Evolutionary conservation across 2,797 vertebrate genomes (phyloP).

Genomic region (Hoplostethus mediterraneus): DNA sequence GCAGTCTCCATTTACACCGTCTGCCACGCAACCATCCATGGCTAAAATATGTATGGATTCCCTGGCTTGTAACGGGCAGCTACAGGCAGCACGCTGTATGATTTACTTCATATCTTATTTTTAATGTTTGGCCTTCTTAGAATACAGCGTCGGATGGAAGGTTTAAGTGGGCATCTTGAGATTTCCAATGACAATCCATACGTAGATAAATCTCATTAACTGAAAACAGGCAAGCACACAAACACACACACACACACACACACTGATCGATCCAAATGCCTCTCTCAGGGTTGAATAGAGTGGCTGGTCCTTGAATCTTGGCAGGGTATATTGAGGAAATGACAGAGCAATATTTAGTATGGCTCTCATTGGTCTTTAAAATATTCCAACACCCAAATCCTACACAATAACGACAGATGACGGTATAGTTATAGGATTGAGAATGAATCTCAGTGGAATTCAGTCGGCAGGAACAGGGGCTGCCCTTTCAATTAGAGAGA

Average conservation of each 20-base stretch:
- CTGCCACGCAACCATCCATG: conserved; percentile 59
- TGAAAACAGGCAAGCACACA: not conserved
- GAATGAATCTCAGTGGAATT: not conserved
- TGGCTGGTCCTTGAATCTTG: not conserved
- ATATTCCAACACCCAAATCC: no score
- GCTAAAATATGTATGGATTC: conserved; percentile 42
- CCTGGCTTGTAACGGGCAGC: conserved; percentile 23
- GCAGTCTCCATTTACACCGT: conserved; percentile 75
- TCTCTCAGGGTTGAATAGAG: not conserved
- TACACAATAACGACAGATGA: conserved; percentile 6
- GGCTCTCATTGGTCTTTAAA: no score
- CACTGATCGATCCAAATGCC: not conserved
- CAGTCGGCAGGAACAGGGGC: not conserved
- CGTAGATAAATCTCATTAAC: not conserved
- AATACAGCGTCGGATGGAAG: not conserved
- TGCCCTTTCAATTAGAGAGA: conserved; percentile 14
- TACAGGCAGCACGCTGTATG: not conserved
- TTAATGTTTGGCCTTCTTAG: not conserved
- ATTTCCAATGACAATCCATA: not conserved
- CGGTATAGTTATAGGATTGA: conserved; percentile 21
- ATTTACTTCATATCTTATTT: conserved; percentile 10
- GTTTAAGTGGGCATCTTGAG: not conserved
- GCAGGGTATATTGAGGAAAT: not conserved
- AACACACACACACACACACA: not conserved
- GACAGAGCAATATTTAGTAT: not conserved